Evolutionary conservation across 2,797 vertebrate genomes (phyloP), one percentile per base, ranked within the genome.

Genomic region (Pseudomugil tenellus): DNA sequence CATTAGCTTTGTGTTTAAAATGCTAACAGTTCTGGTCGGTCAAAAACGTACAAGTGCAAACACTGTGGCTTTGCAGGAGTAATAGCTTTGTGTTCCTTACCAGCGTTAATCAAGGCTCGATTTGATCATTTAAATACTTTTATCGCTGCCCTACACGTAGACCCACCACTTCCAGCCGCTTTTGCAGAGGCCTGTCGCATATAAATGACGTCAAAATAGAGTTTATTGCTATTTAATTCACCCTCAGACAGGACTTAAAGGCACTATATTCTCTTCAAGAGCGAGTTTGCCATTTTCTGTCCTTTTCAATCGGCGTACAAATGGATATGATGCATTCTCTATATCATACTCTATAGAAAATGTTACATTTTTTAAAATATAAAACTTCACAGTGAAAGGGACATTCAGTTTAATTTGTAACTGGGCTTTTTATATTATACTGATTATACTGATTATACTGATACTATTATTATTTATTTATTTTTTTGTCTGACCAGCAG

Each of bases 171-270:
- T 70, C 61, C 70, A 66, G 68, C 57, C 46, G 39, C 25, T 31
- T n/a, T 56, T 63, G 53, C 69, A 54, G 58, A 83, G 77, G 86
- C 83, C 87, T 31, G 91, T 87, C 90, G 84, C 91, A 68, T 13
- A 3, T 0, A 2, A 2, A 69, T 89, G 75, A 89, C 83, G 85
- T 76, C 34, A 66, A 0, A 0, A 17, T 11, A 4, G 10, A 25
- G 17, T 3, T 10, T 0, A 0, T 0, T 0, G 0, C 0, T 0
- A 3, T 11, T 14, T 0, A 0, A 0, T 56, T n/a, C 13, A 0
- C 70, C 80, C 76, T 23, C 2, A 0, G 29, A 9, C 0, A 0
- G 0, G 68, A 55, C 76, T 76, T 3, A n/a, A 64, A 82, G 78
- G 70, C 29, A 1, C n/a, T 3, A 9, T 17, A 41, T 6, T 3